phyloP scores from a whole-genome alignment of 2,797 vertebrate genomes.

The Malurus splendens region DNA sequence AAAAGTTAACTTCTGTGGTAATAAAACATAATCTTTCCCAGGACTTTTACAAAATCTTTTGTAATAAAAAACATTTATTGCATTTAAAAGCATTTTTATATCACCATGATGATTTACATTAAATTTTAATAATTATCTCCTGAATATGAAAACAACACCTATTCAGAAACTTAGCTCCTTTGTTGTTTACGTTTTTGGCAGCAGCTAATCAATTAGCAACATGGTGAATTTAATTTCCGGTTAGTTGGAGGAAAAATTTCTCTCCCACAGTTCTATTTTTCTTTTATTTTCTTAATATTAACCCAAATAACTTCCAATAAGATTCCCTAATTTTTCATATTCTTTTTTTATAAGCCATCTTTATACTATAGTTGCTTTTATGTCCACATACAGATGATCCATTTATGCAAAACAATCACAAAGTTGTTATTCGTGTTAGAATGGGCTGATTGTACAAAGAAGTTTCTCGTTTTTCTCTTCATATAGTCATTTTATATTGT shows the following conservation, averaged over 20 bases:
- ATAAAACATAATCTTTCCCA: background rate
- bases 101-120: background rate
- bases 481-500: background rate
- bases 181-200: background rate
- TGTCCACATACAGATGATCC: background rate
- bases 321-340: background rate
- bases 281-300: background rate
- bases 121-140: background rate
- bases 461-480: background rate
- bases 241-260: background rate
- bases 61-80: accelerated
- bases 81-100: background rate
- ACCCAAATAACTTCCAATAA: background rate
- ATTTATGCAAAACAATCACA: background rate
- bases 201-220: background rate
- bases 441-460: background rate
- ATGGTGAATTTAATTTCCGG: background rate
- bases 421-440: background rate
- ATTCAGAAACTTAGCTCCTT: background rate
- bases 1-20: background rate
- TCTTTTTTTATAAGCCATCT: background rate
- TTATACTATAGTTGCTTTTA: background rate
- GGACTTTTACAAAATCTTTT: background rate
- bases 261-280: background rate
- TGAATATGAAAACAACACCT: background rate